Evolutionary conservation across 2,113 vertebrate species (phyloP).

Genomic region (Mastomys natalensis): DNA sequence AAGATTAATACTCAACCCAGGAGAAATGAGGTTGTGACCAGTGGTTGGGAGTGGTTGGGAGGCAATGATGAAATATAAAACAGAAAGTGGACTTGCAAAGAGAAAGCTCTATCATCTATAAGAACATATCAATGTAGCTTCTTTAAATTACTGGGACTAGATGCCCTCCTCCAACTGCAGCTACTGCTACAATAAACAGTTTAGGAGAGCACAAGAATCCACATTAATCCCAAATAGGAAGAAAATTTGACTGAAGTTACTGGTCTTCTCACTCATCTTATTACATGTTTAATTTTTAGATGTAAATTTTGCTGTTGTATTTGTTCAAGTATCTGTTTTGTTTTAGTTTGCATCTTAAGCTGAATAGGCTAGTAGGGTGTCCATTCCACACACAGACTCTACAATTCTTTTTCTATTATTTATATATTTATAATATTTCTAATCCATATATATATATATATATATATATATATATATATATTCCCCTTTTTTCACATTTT

Average conservation of each 20-base stretch:
- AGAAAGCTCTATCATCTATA: background rate
- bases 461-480: too few species aligned
- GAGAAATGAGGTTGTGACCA: background rate
- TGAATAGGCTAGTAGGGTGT: background rate
- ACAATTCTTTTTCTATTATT: background rate
- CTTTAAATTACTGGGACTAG: background rate
- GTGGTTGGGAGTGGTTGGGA: accelerated
- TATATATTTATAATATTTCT: background rate
- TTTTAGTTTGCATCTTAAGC: background rate
- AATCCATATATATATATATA: too few species aligned
- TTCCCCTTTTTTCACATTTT: background rate
- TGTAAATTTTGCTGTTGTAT: background rate
- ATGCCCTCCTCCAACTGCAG: background rate
- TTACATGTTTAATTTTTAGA: background rate
- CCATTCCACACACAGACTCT: background rate
- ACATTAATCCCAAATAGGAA: background rate
- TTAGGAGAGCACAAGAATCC: background rate
- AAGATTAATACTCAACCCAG: background rate
- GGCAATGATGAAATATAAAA: too few species aligned
- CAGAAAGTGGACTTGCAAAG: background rate
- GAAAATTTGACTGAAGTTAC: background rate
- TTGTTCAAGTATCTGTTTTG: background rate
- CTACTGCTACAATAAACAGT: background rate
- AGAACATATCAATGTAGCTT: background rate
- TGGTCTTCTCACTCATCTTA: background rate